These are phyloP conservation scores for Nemopilema nomurai DNA, from an alignment of 30 jellyfish, hydroid and myxozoan species.

Conservation along the genomic window DNA sequence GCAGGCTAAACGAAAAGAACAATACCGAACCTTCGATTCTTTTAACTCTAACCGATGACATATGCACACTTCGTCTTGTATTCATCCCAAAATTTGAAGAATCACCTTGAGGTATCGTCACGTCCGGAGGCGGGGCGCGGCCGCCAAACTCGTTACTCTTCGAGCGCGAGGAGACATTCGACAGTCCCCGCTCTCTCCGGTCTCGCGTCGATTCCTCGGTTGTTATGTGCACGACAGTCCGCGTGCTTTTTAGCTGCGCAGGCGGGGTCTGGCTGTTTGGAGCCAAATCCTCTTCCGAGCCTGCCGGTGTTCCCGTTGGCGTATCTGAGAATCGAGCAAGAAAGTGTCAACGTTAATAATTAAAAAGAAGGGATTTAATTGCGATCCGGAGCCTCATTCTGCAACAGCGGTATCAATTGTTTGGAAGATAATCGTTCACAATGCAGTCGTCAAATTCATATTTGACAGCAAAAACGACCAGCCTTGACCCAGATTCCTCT, in stretches of 20 bases:
- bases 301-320: slow-evolving; percentile 86
- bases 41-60: slow-evolving; percentile 81
- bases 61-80: slow-evolving; percentile 78
- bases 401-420: neutral
- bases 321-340: slow-evolving; percentile 4
- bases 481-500: neutral
- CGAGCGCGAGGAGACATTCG: slow-evolving; percentile 7
- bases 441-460: neutral
- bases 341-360: neutral
- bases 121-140: slow-evolving; percentile 96
- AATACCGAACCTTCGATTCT: slow-evolving; percentile 66
- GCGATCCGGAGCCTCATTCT: neutral
- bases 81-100: slow-evolving; percentile 65
- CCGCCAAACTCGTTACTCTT: slow-evolving; percentile 55
- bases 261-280: slow-evolving; percentile 58
- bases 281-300: slow-evolving; percentile 85
- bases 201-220: slow-evolving; percentile 46
- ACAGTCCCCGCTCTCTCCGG: slow-evolving; percentile 17
- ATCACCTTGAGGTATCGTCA: slow-evolving; percentile 75
- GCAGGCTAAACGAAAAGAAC: neutral
- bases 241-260: neutral
- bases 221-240: slow-evolving; percentile 37
- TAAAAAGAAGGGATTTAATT: neutral
- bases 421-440: too few relatives aligned
- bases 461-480: neutral